Evolutionary conservation across 2,797 vertebrate species (phyloP), one percentile per base, ranked within the genome.

Genomic region (Poecilia gillii): DNA sequence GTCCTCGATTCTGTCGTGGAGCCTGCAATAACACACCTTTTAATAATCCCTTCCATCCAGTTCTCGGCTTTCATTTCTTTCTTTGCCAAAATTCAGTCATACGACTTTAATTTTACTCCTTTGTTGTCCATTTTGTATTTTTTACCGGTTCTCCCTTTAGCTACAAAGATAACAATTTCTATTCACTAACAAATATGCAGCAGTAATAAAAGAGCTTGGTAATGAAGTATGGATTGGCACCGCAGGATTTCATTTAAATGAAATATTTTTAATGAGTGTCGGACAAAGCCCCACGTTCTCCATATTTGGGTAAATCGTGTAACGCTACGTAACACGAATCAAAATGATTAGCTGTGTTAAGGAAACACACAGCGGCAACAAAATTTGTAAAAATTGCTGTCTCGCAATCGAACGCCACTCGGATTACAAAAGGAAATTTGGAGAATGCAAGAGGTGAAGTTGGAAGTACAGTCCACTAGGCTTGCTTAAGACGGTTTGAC

Each of bases 1-100:
- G 12, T 43, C 72, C 66, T 76, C 3, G 1, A 16, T 62, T 47
- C 0, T 71, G 43, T 46, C n/a, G 23, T 66, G 43, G 36, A 47
- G 28, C 28, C 31, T 76, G 33, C 73, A 41, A 80, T 73, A 77
- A 74, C 31, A 59, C 16, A 11, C 77, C 76, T 59, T 59, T 79
- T 4, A 49, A 23, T 76, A 33, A 76, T 72, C 81, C 45, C 33
- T 25, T 78, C 43, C 66, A 39, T 59, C 23, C 49, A 51, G 3
- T 66, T 47, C 18, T 74, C 11, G 25, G 33, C 1, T 62, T 62
- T 76, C 55, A 6, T 59, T 47, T 18, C 6, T 6, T 57, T 47
- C 45, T 39, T 39, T 51, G 43, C 55, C 41, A 43, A 49, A 20
- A 75, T 41, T 73, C 14, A 33, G 25, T 78, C 18, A 20, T 68